Evolutionary conservation across 2,113 vertebrate species (phyloP), one percentile per base, ranked within the genome.

Genomic region (Eulemur macaco): DNA sequence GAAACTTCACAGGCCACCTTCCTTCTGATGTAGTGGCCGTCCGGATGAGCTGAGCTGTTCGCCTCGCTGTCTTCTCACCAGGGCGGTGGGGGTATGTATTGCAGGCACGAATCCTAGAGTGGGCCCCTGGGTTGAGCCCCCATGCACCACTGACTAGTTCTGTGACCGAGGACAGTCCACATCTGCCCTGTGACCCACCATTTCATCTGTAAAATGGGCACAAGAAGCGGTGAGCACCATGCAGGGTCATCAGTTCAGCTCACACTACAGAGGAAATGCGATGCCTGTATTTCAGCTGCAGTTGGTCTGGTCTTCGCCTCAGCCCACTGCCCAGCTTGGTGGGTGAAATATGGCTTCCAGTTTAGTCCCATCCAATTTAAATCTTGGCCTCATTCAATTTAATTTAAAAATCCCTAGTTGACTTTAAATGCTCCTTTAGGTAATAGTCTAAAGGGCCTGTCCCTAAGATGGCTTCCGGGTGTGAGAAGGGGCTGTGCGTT

Each of bases 381-480:
- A 54, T 94, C 23, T 95, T 58, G 42, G 25, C 69, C 6, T 58
- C 56, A 76, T 89, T 31, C n/a, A 87, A 42, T 69, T 82, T 78
- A 27, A 86, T 86, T 84, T 23, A 45, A 87, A 95, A 81, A 63
- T 9, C 4, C 54, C 34, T 23, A 18, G 5, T 29, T 91, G 56
- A n/a, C 80, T 92, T 87, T 77, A 47, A 95, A 21, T 47, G 21
- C 37, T 91, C 76, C 39, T 93, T 56, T n/a, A 89, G 60, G 64
- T 34, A 78, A 34, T 1, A 45, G 39, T 52, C 60, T 58, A 63
- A 78, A 80, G 86, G 10, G 6, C 80, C 39, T 50, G 1, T 20
- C n/a, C 25, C 25, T n/a, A 60, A 69, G 42, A 27, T 86, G 52
- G 25, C 31, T n/a, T 68, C 45, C 29, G 73, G 34, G 14, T 17